Evolutionary conservation across 2,797 vertebrate species (phyloP).

Genomic region (Salarias fasciatus): DNA sequence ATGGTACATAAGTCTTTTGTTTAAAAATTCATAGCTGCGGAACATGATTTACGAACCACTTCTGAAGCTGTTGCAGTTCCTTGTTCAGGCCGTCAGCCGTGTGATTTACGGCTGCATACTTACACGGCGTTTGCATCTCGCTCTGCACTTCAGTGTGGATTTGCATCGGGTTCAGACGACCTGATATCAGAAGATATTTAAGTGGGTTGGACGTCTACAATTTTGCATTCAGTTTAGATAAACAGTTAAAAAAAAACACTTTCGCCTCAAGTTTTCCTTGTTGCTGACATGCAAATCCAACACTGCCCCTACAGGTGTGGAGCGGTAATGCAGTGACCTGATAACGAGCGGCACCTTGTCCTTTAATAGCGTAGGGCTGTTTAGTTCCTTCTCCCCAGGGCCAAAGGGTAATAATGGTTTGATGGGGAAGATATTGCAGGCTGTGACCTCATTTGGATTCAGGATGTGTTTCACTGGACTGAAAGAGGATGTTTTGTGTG

Average conservation of each 20-base stretch:
- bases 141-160: conserved; percentile 13
- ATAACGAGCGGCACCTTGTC: conserved; percentile 48
- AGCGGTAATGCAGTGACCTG: conserved; percentile 48
- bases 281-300: conserved; percentile 4
- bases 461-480: conserved; percentile 61
- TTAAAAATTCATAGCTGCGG: conserved; percentile 25
- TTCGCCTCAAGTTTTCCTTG: conserved; percentile 32
- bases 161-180: conserved; percentile 19
- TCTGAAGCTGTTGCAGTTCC: conserved; percentile 13
- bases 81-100: conserved; percentile 16
- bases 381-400: conserved; percentile 63
- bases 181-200: conserved; percentile 6
- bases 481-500: conserved; percentile 26
- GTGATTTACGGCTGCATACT: conserved; percentile 26
- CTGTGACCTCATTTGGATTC: conserved; percentile 74
- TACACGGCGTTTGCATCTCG: conserved; percentile 19
- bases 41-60: conserved; percentile 33
- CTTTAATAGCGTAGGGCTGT: conserved; percentile 64
- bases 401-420: conserved; percentile 72
- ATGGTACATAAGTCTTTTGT: conserved; percentile 11
- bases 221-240: neutral
- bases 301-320: conserved; percentile 55
- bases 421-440: conserved; percentile 70
- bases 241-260: conserved; percentile 28
- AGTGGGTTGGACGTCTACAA: neutral